phyloP scores from a whole-genome alignment of 2,113 vertebrate genomes.

The Cephalopholis sonnerati region DNA sequence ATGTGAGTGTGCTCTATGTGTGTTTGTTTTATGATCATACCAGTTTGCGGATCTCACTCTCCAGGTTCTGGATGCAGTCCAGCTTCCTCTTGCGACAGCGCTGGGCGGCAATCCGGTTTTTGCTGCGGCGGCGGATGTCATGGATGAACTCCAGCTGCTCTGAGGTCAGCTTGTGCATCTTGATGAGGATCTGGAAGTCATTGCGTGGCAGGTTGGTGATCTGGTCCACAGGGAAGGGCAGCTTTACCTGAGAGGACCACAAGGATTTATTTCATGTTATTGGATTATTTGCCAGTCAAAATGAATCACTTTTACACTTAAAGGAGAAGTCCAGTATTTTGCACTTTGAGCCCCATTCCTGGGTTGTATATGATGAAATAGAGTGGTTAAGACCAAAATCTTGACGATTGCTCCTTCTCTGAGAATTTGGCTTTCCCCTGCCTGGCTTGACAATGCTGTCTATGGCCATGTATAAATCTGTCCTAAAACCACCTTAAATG shows the following conservation, averaged over 20 bases:
- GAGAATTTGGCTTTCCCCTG: too few species aligned
- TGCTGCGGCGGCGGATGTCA: slow-evolving; percentile 93
- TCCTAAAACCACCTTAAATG: too few species aligned
- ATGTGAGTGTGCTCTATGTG: background rate
- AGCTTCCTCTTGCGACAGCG: slow-evolving; percentile 97
- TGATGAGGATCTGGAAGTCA: slow-evolving; percentile 98
- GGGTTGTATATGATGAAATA: too few species aligned
- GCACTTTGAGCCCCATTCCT: too few species aligned
- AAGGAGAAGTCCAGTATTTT: too few species aligned
- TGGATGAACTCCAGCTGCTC: slow-evolving; percentile 97
- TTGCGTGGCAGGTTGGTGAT: slow-evolving; percentile 97
- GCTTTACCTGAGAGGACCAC: slow-evolving; percentile 87
- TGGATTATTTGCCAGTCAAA: background rate
- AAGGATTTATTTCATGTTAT: background rate
- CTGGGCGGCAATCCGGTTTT: slow-evolving; percentile 96
- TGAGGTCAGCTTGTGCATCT: slow-evolving; percentile 97
- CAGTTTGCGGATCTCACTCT: slow-evolving; percentile 96
- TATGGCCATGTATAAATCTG: too few species aligned
- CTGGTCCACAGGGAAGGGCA: slow-evolving; percentile 96
- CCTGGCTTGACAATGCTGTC: too few species aligned
- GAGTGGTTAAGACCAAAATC: too few species aligned
- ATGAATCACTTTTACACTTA: background rate
- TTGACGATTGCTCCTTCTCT: too few species aligned
- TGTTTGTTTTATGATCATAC: slow-evolving; percentile 62
- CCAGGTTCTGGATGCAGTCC: slow-evolving; percentile 97